These are phyloP conservation scores for Yponomeuta plumbellus DNA, from an alignment of 2,888 invertebrate genomes.

Conservation along the genomic window DNA sequence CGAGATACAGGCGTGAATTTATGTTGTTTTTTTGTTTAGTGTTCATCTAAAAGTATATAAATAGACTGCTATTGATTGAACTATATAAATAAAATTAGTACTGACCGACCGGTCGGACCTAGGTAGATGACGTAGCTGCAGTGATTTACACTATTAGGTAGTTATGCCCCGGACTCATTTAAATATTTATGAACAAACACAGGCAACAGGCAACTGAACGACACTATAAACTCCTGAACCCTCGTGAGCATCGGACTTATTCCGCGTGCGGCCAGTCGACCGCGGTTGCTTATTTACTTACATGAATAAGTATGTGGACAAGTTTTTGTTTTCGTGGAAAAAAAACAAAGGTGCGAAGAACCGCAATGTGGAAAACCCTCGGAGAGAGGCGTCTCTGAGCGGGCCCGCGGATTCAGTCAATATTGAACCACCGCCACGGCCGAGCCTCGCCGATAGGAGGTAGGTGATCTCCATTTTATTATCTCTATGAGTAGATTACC, in stretches of 20 bases:
- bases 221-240: slow-evolving; percentile 15
- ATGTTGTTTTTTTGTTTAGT: background rate
- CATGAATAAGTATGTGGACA: slow-evolving; percentile 20
- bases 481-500: slow-evolving; percentile 29
- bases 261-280: background rate
- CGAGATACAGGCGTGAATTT: too few relatives aligned
- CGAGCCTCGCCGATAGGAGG: slow-evolving; percentile 41
- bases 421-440: background rate
- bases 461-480: slow-evolving; percentile 38
- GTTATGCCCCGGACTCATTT: slow-evolving; percentile 7
- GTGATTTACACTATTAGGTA: slow-evolving; percentile 13
- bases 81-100: too few relatives aligned
- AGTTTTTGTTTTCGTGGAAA: slow-evolving; percentile 24
- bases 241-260: slow-evolving; percentile 1
- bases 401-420: slow-evolving; percentile 38
- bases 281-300: background rate
- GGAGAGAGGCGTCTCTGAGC: slow-evolving; percentile 28
- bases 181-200: slow-evolving; percentile 13
- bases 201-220: background rate
- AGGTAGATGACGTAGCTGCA: background rate
- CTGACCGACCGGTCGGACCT: background rate
- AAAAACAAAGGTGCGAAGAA: slow-evolving; percentile 38
- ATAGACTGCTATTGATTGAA: background rate
- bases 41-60: background rate
- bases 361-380: slow-evolving; percentile 42